Percentiles rank a stretch among this genome's conserved stretches.
phyloP scores from a whole-genome alignment of 2,797 vertebrate species.

The Enteromius afrohamiltoni region DNA sequence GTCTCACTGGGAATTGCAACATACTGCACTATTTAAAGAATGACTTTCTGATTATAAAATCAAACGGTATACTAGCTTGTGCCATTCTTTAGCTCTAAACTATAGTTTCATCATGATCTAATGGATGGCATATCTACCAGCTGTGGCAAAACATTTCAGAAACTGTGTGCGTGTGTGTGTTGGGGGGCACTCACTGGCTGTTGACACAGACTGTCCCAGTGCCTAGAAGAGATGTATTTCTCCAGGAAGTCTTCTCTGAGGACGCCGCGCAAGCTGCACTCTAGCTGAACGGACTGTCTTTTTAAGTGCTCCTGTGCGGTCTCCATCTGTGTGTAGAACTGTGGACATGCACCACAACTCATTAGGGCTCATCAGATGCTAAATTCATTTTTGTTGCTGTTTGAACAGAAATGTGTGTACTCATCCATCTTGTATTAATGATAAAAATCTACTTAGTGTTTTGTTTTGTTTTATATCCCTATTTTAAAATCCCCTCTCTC shows the following conservation, averaged over 20 bases:
- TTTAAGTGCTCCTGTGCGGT: slow-evolving; percentile 69
- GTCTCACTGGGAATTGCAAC: not conserved
- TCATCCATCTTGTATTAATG: too few species aligned
- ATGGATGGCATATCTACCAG: not conserved
- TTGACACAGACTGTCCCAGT: slow-evolving; percentile 79
- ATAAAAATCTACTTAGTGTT: too few species aligned
- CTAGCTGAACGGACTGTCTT: slow-evolving; percentile 66
- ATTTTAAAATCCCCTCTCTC: too few species aligned
- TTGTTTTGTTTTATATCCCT: too few species aligned
- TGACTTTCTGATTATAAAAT: not conserved
- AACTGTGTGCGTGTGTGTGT: not conserved
- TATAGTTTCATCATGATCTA: not conserved
- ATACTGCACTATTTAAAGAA: not conserved
- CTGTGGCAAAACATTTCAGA: not conserved
- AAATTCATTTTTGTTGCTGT: too few species aligned
- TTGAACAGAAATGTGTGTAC: too few species aligned
- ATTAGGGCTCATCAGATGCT: not conserved
- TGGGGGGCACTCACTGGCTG: slow-evolving; percentile 64
- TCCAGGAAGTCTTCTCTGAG: slow-evolving; percentile 77
- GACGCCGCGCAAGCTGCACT: slow-evolving; percentile 79
- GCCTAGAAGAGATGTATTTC: slow-evolving; percentile 72
- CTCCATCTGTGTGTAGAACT: slow-evolving; percentile 79
- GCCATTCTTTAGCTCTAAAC: not conserved
- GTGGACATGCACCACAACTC: slow-evolving; percentile 24
- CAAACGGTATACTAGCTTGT: not conserved